Base-by-base conservation (phyloP, 2,797 vertebrate species). In the Falco biarmicus region DNA sequence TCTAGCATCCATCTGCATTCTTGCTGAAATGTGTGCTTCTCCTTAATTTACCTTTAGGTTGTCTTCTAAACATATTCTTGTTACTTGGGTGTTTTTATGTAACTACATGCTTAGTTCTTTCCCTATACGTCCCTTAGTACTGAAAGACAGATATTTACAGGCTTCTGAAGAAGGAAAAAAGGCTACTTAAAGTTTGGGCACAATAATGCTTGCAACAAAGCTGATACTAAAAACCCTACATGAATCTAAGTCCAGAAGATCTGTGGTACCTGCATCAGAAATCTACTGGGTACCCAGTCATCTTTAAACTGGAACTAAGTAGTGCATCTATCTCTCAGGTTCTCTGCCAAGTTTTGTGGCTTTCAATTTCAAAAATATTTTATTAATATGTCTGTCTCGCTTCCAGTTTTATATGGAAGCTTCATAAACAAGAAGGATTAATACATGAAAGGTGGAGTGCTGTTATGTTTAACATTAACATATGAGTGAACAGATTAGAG, bases 81-180 rank as follows among this genome's bases (percentile, higher is more conserved):
- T 1, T 41, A 13, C 12, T 47, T 86, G 8, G 11, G 11, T 0
- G 0, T 6, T 59, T 28, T 68, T 24, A 19, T n/a, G 18, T 5
- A 63, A 17, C 7, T 70, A 5, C 10, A 1, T 71, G 5, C 7
- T 19, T 54, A 22, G 9, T 61, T 73, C 54, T 61, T 84, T 50
- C 41, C 39, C 11, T 59, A 0, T 50, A 3, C 13, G 16, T 53
- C 29, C 28, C 20, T 50, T 56, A 41, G 21, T 69, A 41, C 31
- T 69, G 51, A 87, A 20, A 39, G 59, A 11, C 11, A 37, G 14
- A 10, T 57, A 28, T 18, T 82, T 39, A 63, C 54, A 11, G 34
- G 17, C 15, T 64, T 64, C 50, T 53, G 11, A 84, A 18, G 51
- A 82, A 82, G 39, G 10, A 32, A 25, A 41, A 50, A 87, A 18